Base-by-base conservation (phyloP, 2,113 vertebrate species). In the Sterna hirundo region DNA sequence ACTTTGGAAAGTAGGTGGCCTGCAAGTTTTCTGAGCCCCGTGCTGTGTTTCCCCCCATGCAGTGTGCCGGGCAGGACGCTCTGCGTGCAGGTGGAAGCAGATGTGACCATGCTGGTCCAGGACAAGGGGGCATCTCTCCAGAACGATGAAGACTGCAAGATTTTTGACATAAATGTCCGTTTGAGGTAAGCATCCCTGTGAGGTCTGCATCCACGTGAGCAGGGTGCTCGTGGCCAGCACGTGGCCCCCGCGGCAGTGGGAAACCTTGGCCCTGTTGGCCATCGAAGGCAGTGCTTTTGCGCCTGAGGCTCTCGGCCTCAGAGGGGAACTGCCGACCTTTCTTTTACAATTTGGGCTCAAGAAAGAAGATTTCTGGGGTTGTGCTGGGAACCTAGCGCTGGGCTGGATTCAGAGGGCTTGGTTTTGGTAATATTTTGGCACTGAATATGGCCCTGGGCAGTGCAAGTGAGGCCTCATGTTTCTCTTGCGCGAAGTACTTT, bases 11-110 rank as follows among this genome's bases (percentile, higher is more conserved):
- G 15, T 0, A 47, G 86, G 17, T 3, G 71, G 29, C 27, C 20
- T 42, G 27, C 40, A n/a, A 4, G 9, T 10, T 4, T 68, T 16
- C 62, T 91, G 86, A 93, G 23, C 54, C 1, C 0, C 0, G 3
- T 21, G 18, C n/a, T 12, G 32, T 86, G 29, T 44, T 76, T 49
- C 9, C 47, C 57, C 47, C 65, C 6, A 13, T 3, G 18, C 93
- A 98, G 98, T 0, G 44, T 52, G 2, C 25, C 76, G 0, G 96
- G 88, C 13, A 87, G 72, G 23, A 47, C 58, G 0, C 82, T 97
- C 75, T 96, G 97, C 1, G 8, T 95, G 71, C 90, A 32, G 2
- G 82, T 96, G 2, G 97, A 98, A 15, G 97, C 96, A 3, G 98
- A 98, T 6, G 93, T 2, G 3, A 14, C 20, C n/a, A 47, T 96